Evolutionary conservation across 2,113 vertebrate species (phyloP), one percentile per base, ranked within the genome.

Genomic region (Podocnemis expansa): DNA sequence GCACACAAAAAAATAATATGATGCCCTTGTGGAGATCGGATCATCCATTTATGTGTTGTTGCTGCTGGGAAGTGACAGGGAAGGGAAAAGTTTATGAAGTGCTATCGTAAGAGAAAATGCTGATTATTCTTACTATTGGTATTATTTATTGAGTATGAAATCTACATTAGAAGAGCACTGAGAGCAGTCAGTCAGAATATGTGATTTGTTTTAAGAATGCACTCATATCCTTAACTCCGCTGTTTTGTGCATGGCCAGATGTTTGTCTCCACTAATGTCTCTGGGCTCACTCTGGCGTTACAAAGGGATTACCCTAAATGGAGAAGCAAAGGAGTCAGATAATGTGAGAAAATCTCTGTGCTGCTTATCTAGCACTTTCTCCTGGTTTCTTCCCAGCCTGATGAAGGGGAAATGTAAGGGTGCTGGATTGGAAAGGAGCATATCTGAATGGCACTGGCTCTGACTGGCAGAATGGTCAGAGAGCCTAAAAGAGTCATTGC

Each of bases 81-180:
- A 16, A 89, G 47, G 92, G 11, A 76, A 93, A 84, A 58, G 78
- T 75, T 27, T 76, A 89, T 90, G 93, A 90, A 54, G 7, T 88
- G 41, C 67, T 90, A 47, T 43, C 58, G 73, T 11, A 58, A 22
- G 82, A 80, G 41, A 75, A 80, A 9, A 17, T 70, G 63, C n/a
- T 45, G 34, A 51, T 89, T 88, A 51, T 43, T 92, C 6, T 88
- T 90, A 58, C n/a, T 90, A 43, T 63, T 24, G 14, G 29, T 81
- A 31, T 89, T 58, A 38, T 79, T 94, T 92, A 80, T 89, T 87
- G 25, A 45, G 8, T 67, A 75, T 70, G 70, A 94, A 88, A 82
- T 80, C 34, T 84, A 8, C 22, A 41, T 78, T 90, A 91, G 31
- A 31, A 91, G 27, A 25, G 27, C 6, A 2, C 51, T 80, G 11